Evolutionary conservation across 2,888 invertebrate genomes (phyloP).

Genomic region (Ptycholaimellus sp.): DNA sequence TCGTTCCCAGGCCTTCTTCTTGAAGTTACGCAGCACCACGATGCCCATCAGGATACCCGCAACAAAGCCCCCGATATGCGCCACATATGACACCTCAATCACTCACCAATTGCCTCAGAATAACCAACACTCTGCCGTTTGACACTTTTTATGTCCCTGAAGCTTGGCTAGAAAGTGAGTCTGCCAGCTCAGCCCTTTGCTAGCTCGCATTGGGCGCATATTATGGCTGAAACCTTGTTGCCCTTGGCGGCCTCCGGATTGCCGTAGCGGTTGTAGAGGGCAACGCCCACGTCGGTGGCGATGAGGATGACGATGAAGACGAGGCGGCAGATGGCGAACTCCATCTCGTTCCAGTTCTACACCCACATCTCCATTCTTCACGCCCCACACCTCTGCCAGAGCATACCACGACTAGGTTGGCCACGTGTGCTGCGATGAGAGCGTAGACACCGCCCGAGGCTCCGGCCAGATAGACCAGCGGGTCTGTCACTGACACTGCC

Average conservation of each 20-base stretch:
- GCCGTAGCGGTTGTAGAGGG: constrained; percentile 63
- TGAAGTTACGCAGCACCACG: constrained; percentile 53
- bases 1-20: constrained; percentile 43
- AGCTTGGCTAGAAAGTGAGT: too few relatives aligned
- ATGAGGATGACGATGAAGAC: constrained; percentile 55
- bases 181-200: too few relatives aligned
- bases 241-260: constrained; percentile 37
- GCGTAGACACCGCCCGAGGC: constrained; percentile 75
- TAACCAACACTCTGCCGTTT: too few relatives aligned
- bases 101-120: too few relatives aligned
- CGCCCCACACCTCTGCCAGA: background rate
- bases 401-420: constrained; percentile 41
- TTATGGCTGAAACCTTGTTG: too few relatives aligned
- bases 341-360: constrained; percentile 85
- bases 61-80: constrained; percentile 69
- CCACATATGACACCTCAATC: constrained; percentile 59
- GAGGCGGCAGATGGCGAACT: constrained; percentile 60
- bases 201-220: too few relatives aligned
- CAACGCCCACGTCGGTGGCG: constrained; percentile 58
- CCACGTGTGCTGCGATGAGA: constrained; percentile 56
- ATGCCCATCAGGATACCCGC: constrained; percentile 62
- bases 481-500: constrained; percentile 31
- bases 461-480: constrained; percentile 48
- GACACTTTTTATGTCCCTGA: too few relatives aligned
- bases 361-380: background rate